phyloP scores from a whole-genome alignment of 2,888 invertebrate species.

The Villa cingulata region DNA sequence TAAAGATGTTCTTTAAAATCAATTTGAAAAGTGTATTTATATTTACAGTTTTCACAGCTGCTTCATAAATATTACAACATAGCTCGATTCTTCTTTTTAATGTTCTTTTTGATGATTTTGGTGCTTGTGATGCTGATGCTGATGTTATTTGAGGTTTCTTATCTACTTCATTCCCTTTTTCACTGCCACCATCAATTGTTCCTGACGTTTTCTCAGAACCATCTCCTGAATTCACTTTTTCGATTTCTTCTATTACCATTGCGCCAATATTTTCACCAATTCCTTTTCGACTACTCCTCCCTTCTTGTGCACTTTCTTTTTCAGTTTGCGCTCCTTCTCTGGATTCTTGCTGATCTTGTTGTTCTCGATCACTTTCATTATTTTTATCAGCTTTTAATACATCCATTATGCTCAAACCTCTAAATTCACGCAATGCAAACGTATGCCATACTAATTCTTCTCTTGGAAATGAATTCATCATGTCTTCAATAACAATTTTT shows the following conservation, averaged over 20 bases:
- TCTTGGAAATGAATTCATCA: slow-evolving; percentile 39
- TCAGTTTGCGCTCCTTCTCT: not conserved
- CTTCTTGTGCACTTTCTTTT: not conserved
- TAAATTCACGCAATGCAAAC: slow-evolving; percentile 45
- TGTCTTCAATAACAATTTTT: slow-evolving; percentile 38
- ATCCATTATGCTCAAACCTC: slow-evolving; percentile 32
- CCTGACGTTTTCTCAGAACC: not conserved
- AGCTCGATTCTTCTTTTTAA: slow-evolving; percentile 36
- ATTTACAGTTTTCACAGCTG: slow-evolving; percentile 34
- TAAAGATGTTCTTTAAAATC: too few relatives aligned
- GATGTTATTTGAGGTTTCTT: not conserved
- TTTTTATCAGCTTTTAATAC: slow-evolving; percentile 7
- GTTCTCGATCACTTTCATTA: not conserved
- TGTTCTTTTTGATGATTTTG: slow-evolving; percentile 18
- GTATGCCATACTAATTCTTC: slow-evolving; percentile 46
- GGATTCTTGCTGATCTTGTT: too few relatives aligned
- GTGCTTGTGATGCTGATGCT: not conserved
- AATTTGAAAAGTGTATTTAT: not conserved
- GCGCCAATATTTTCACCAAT: slow-evolving; percentile 40
- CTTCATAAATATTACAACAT: slow-evolving; percentile 39
- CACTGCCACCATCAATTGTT: not conserved
- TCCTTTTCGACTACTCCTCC: too few relatives aligned
- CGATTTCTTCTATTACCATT: slow-evolving; percentile 21
- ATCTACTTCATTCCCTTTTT: not conserved
- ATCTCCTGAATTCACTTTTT: not conserved